A percentile compares a stretch with the other conserved stretches of the same genome.
Conservation (phyloP, 1,140 invertebrate species). For the Drosophila pachea region DNA sequence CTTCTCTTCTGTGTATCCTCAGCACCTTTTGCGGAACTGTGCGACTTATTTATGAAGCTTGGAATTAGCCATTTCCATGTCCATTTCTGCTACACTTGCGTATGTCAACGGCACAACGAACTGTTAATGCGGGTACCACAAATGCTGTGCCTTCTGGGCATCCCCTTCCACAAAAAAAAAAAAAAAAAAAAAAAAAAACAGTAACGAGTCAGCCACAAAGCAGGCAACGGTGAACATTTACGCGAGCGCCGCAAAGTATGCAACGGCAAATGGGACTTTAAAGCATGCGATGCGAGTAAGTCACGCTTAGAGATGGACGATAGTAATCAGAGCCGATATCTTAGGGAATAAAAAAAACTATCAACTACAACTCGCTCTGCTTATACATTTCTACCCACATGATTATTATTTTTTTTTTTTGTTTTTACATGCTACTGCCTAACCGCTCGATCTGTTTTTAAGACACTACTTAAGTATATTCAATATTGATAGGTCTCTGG, state of each 20-base stretch:
- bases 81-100: conserved; percentile 37
- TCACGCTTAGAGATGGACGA: conserved; percentile 3
- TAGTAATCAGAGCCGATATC: not conserved
- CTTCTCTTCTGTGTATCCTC: conserved; percentile 14
- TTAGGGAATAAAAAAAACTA: too few species aligned
- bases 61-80: conserved; percentile 28
- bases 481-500: too few species aligned
- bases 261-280: not conserved
- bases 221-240: conserved; percentile 24
- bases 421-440: too few species aligned
- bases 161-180: not conserved
- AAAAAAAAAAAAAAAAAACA: too few species aligned
- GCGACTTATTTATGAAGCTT: conserved; percentile 59
- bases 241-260: conserved; percentile 35
- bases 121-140: conserved; percentile 35
- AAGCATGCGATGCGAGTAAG: not conserved
- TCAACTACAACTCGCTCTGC: too few species aligned
- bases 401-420: too few species aligned
- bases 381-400: too few species aligned
- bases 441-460: too few species aligned
- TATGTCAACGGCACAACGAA: conserved; percentile 54
- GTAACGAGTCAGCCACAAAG: conserved; percentile 7
- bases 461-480: too few species aligned
- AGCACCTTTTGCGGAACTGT: conserved; percentile 40
- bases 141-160: not conserved